These are phyloP conservation scores for Cetoscarus ocellatus DNA, from an alignment of 2,797 vertebrate species.

Conservation along the genomic window DNA sequence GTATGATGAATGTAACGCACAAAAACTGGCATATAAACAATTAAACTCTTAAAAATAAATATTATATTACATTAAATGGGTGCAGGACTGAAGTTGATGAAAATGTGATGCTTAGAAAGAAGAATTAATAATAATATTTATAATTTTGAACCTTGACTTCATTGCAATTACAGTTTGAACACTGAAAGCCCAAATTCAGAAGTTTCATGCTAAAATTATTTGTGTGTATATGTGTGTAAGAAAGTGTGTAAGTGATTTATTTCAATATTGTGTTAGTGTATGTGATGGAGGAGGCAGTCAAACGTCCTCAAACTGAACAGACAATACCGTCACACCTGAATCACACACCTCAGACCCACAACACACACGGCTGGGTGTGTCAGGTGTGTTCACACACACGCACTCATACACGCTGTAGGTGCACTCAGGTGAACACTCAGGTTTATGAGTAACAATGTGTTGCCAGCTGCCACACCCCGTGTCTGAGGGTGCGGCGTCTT, in stretches of 20 bases:
- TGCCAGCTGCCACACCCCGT: conserved; percentile 68
- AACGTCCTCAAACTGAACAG: conserved; percentile 42
- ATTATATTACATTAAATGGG: no score
- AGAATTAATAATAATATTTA: no score
- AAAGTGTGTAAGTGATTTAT: conserved; percentile 8
- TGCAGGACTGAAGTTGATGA: no score
- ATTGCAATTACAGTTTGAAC: no score
- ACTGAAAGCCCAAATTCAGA: no score
- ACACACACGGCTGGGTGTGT: conserved; percentile 65
- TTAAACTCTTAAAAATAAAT: no score
- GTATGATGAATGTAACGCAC: no score
- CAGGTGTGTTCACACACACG: conserved; percentile 16
- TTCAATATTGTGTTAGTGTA: conserved; percentile 19
- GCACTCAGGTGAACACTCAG: conserved; percentile 19
- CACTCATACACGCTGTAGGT: background rate
- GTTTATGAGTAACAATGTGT: conserved; percentile 71
- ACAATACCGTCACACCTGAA: conserved; percentile 85
- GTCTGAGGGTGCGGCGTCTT: conserved; percentile 49
- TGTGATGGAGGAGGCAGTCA: conserved; percentile 52
- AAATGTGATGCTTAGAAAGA: no score
- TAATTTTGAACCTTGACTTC: no score
- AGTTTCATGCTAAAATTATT: background rate
- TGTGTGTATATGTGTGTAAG: background rate
- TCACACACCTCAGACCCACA: conserved; percentile 81
- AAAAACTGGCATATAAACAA: no score